A percentile compares a stretch with the other conserved stretches of the same genome.
These are phyloP conservation scores for Pherbina coryleti DNA, from an alignment of 2,888 invertebrate genomes.

Conservation along the genomic window DNA sequence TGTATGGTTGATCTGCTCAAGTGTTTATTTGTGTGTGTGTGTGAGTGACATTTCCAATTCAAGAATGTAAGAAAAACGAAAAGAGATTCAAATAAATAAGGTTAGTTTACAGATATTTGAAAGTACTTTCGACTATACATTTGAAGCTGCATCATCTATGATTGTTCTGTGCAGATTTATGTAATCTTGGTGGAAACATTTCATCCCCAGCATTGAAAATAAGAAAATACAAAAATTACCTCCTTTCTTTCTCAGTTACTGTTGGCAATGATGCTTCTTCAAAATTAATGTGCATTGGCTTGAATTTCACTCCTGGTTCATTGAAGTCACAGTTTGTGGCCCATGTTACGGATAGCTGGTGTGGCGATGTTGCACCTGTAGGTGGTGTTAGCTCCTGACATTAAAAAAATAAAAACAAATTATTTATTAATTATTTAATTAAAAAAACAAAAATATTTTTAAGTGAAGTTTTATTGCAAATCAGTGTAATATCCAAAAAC, in stretches of 20 bases:
- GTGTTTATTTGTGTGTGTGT: conserved; percentile 32
- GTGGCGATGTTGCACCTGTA: conserved; percentile 62
- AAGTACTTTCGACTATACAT: neutral
- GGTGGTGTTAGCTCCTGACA: conserved; percentile 36
- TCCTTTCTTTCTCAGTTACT: conserved; percentile 12
- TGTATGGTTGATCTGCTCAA: conserved; percentile 41
- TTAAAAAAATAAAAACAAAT: neutral
- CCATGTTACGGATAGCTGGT: conserved; percentile 69
- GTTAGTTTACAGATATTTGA: neutral
- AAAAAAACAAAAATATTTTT: no score
- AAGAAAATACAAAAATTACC: neutral
- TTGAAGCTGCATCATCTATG: neutral
- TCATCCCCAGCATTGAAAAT: neutral
- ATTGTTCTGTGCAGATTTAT: neutral
- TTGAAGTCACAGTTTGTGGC: conserved; percentile 65
- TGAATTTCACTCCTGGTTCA: conserved; percentile 53
- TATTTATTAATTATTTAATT: no score
- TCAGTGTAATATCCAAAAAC: no score
- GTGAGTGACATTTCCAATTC: neutral
- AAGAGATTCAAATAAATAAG: neutral
- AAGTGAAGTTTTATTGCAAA: no score
- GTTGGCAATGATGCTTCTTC: conserved; percentile 50
- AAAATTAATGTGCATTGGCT: conserved; percentile 62
- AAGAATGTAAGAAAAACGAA: neutral
- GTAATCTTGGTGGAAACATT: neutral